A percentile compares a stretch with the other conserved stretches of the same genome.
phyloP scores from a whole-genome alignment of 2,888 invertebrate species.

The Erpobdella octoculata region DNA sequence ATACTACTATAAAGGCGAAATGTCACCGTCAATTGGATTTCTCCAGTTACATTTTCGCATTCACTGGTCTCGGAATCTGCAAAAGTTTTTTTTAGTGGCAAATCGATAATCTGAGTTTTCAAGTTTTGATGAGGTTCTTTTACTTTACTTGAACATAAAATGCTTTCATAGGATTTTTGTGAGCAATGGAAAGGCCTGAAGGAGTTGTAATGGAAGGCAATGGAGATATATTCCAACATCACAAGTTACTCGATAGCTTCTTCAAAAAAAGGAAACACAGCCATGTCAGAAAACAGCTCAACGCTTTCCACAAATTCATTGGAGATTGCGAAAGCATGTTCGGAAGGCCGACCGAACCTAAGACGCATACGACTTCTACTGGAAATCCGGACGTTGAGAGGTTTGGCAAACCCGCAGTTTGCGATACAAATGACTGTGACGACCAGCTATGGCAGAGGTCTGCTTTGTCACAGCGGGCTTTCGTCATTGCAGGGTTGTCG shows the following conservation, averaged over 20 bases:
- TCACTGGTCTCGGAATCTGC: neutral
- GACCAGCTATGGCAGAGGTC: too few relatives aligned
- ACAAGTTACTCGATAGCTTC: neutral
- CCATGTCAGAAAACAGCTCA: slow-evolving; percentile 5
- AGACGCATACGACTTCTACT: too few relatives aligned
- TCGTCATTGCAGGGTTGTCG: too few relatives aligned
- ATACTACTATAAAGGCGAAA: too few relatives aligned
- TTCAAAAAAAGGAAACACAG: neutral
- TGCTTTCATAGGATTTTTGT: too few relatives aligned
- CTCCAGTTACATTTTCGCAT: neutral
- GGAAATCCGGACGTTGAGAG: too few relatives aligned
- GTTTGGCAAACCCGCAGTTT: too few relatives aligned
- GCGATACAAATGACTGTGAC: too few relatives aligned
- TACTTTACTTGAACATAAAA: neutral
- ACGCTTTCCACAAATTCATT: slow-evolving; percentile 1
- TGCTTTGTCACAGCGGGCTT: too few relatives aligned
- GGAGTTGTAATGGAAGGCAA: slow-evolving; percentile 2
- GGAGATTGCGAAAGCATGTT: slow-evolving; percentile 2
- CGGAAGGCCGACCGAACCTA: neutral
- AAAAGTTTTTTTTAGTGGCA: neutral
- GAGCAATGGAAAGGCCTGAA: too few relatives aligned
- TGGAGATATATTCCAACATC: slow-evolving; percentile 18
- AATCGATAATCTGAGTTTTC: too few relatives aligned
- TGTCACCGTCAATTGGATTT: too few relatives aligned
- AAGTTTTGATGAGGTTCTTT: neutral